These are phyloP conservation scores for Crax fasciolata DNA, from an alignment of 2,797 vertebrate genomes.

Conservation along the genomic window DNA sequence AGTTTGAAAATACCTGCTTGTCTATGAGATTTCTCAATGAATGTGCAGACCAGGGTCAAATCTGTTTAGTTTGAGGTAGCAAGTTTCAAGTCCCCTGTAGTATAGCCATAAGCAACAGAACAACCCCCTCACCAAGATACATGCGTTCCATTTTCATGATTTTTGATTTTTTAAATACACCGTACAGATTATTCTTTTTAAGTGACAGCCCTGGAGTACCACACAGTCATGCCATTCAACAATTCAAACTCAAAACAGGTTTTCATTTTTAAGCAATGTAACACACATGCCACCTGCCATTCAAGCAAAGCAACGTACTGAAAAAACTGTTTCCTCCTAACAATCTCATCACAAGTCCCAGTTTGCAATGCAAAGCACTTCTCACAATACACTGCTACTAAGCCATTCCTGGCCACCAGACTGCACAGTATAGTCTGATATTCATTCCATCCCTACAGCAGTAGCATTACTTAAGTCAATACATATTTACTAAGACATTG, in stretches of 20 bases:
- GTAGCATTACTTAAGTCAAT: neutral
- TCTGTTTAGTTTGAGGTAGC: neutral
- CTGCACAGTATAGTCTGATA: neutral
- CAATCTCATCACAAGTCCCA: neutral
- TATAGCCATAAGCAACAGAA: neutral
- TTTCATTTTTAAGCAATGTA: neutral
- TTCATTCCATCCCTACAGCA: neutral
- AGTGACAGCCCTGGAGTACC: neutral
- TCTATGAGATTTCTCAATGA: neutral
- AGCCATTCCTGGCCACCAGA: neutral
- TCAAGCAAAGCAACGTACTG: neutral
- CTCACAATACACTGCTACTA: neutral
- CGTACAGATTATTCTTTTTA: neutral
- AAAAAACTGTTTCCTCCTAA: neutral
- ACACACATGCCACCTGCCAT: neutral
- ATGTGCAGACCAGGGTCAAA: neutral
- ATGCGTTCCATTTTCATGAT: neutral
- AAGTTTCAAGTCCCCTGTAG: neutral
- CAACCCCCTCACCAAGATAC: neutral
- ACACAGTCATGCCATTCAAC: neutral
- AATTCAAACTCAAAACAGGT: neutral
- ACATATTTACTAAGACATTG: neutral
- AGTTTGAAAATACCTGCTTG: neutral
- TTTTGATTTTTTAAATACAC: neutral
- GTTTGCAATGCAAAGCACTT: accelerated